Conservation (phyloP, 1,140 invertebrate species). For the Drosophila santomea region DNA sequence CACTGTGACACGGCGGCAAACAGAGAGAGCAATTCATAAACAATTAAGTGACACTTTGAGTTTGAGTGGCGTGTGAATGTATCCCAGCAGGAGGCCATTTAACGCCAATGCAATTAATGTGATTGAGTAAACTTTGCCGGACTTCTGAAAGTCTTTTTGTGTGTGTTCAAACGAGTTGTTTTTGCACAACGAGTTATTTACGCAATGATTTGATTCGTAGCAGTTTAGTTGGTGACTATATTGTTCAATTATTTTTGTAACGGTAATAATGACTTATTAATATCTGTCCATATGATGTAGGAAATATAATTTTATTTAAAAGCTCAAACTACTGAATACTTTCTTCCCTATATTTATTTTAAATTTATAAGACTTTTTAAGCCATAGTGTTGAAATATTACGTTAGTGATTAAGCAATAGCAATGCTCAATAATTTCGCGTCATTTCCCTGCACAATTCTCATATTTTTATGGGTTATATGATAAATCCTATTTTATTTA, state of each 20-base stretch:
- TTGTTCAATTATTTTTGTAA: no score
- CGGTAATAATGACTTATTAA: no score
- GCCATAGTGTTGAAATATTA: no score
- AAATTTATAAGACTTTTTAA: no score
- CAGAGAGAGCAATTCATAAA: slow-evolving; percentile 62
- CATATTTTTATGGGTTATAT: neutral
- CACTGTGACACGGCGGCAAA: neutral
- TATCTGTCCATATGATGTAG: no score
- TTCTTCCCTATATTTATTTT: no score
- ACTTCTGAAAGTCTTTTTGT: slow-evolving; percentile 11
- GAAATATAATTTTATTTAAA: no score
- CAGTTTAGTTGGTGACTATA: no score
- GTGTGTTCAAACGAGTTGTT: slow-evolving; percentile 45
- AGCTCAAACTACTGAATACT: no score
- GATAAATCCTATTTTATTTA: neutral
- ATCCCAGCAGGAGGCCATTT: slow-evolving; percentile 27
- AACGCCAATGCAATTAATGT: slow-evolving; percentile 63
- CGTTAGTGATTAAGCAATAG: no score
- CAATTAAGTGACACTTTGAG: slow-evolving; percentile 71
- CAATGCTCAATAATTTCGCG: neutral
- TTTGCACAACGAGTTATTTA: slow-evolving; percentile 42
- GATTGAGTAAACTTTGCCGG: slow-evolving; percentile 66
- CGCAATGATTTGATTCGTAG: slow-evolving; percentile 5
- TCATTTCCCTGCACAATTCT: neutral
- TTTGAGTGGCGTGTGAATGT: slow-evolving; percentile 18